Base-by-base conservation (phyloP, 2,888 invertebrate species). In the Tenthredo amoena region DNA sequence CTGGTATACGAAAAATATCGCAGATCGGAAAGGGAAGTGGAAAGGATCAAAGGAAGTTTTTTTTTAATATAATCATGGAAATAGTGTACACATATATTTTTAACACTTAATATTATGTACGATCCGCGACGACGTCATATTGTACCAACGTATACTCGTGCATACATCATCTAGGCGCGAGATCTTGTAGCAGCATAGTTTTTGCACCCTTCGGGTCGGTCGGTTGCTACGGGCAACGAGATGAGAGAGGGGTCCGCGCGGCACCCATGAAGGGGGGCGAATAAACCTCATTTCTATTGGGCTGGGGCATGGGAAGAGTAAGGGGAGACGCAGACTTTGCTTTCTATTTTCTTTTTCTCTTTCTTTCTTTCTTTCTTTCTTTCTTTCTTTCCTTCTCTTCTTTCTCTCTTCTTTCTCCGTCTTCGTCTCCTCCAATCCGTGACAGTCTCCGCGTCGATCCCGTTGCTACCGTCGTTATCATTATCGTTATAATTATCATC, bases 161-260 rank as follows among this genome's bases (percentile, higher is more conserved):
- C 55, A 55, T 55, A 55, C 55, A 55, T 55, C 55, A 55, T 55
- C 55, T 71, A 71, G 43, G 50, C 84, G 84, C 84, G 50, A 40
- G 34, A 84, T 47, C 68, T 84, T 74, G 15, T 40, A 89, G 89
- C 87, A 26, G 84, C 87, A 85, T 86, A 87, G 89, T 88, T 87
- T 86, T 89, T 87, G 86, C 89, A 86, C 87, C 65, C 83, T 62
- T 40, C 72, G 72, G 21, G 43, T 21, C 58, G 85, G 74, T 65
- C 76, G 62, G 83, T 86, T 84, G 83, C 79, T 76, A 89, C 89
- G 90, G 90, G 90, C 87, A 88, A 90, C 87, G 79, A 85, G 55
- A 86, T 86, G 86, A 87, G 55, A 87, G 55, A 55, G 88, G 90
- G 89, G 82, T 87, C 37, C 21, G 40, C n/a, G 40, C 74, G 79